A percentile compares a stretch with the other conserved stretches of the same genome.
These are phyloP conservation scores for Fabriciana adippe DNA, from an alignment of 2,888 invertebrate genomes.

Conservation along the genomic window DNA sequence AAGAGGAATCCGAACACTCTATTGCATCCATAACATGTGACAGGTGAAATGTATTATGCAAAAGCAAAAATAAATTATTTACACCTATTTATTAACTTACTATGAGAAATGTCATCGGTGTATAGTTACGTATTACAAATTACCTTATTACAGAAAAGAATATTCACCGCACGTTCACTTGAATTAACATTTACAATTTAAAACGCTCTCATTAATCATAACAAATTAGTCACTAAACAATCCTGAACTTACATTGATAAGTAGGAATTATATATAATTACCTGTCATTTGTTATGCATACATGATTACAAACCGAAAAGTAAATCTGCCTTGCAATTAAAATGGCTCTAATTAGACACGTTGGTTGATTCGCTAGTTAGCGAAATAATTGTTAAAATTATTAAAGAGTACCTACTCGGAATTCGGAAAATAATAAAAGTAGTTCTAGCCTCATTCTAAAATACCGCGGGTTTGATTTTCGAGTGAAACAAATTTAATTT, in stretches of 20 bases:
- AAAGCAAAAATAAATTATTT: too few relatives aligned
- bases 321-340: slow-evolving; percentile 21
- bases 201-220: slow-evolving; percentile 64
- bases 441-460: too few relatives aligned
- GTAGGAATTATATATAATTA: slow-evolving; percentile 23
- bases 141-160: slow-evolving; percentile 58
- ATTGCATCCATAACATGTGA: slow-evolving; percentile 34
- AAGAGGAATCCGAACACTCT: too few relatives aligned
- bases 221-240: slow-evolving; percentile 56
- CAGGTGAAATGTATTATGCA: too few relatives aligned
- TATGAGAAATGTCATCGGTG: slow-evolving; percentile 54
- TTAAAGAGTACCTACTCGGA: background rate
- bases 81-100: slow-evolving; percentile 46
- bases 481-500: too few relatives aligned
- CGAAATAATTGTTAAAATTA: background rate
- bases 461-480: too few relatives aligned
- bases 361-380: slow-evolving; percentile 17
- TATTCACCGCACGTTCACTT: slow-evolving; percentile 51
- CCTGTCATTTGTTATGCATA: slow-evolving; percentile 18
- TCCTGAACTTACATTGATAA: slow-evolving; percentile 35
- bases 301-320: slow-evolving; percentile 7
- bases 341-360: slow-evolving; percentile 25
- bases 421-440: background rate
- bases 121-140: slow-evolving; percentile 58
- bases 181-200: slow-evolving; percentile 65